Evolutionary conservation across 2,888 invertebrate species (phyloP), one percentile per base, ranked within the genome.

Genomic region (Papilio protenor): DNA sequence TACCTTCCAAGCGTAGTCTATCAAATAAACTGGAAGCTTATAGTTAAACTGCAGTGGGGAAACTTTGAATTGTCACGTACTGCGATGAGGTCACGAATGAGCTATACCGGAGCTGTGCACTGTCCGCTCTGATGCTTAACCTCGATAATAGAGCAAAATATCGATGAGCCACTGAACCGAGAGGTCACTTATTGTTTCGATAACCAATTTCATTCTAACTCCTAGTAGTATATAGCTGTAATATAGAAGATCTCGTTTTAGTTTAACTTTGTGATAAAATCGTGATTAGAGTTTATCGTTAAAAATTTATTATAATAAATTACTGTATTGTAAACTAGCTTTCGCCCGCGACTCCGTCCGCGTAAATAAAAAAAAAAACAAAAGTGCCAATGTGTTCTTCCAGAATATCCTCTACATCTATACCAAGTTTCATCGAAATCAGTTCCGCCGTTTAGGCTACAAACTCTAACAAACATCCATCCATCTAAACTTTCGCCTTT

Each of bases 51-150:
- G 45, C n/a, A 47, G 45, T 70, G 18, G 57, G 18, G 49, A 74
- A 76, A 76, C 57, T 57, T 75, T 23, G 57, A 59, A 59, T 76
- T 18, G 55, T 76, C 76, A 76, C 69, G 76, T 76, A 76, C 70
- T 45, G 70, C 40, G 55, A 71, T 71, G 70, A 70, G 57, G 70
- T 76, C 76, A 76, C 76, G 57, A 57, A 47, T 57, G 69, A 57
- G 40, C 66, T 71, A 57, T 75, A 70, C 55, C 59, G 18, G 55
- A 70, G 6, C 57, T 66, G 45, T 23, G 21, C 55, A 57, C 33
- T 66, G 75, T 23, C 76, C 76, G 70, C 23, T 45, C 47, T 59
- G 75, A 76, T 57, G 27, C 76, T 76, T 76, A 70, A 76, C 70
- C 76, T 27, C 70, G 59, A 70, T 76, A 66, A 40, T 66, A 5